Base-by-base conservation (phyloP, 1,140 invertebrate genomes). In the Cherax quadricarinatus region DNA sequence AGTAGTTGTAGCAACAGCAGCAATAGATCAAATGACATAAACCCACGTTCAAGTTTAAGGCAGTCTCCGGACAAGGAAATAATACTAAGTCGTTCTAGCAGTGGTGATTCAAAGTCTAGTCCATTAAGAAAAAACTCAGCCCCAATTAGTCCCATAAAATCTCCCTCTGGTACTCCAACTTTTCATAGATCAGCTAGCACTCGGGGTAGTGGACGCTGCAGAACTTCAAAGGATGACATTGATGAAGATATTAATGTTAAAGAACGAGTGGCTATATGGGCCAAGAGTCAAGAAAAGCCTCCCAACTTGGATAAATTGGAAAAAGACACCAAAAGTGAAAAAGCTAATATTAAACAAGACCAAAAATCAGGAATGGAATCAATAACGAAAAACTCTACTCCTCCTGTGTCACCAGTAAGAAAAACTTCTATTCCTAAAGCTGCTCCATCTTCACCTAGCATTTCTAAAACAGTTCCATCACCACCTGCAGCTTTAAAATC, bases 221-320 rank as follows among this genome's bases (percentile, higher is more conserved):
- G 75, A n/a, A 21, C 80, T 62, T 4, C 5, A 57, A 90, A 78
- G 21, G 86, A 81, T n/a, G 87, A 92, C 48, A 93, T 93, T 86
- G 94, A 93, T 49, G 94, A 94, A 51, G 94, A 94, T 62, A 91
- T 94, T n/a, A 94, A 94, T 93, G 94, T 94, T 24, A 94, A 94
- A 86, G 94, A 94, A 80, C 80, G 94, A 41, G 94, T 94, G 30
- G 93, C 94, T 18, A 93, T 93, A 51, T 94, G 94, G 93, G 93
- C 93, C 57, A 86, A 87, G 53, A 86, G 24, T 73, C 73, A 60
- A 84, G 88, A 90, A 24, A 91, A 80, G 21, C 18, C 12, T 53
- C 16, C 66, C 53, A 53, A 21, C n/a, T 48, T 57, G 12, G 62
- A 24, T 53, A 83, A 83, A 57, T 49, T 41, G 49, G 89, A 79